Evolutionary conservation across 2,797 vertebrate species (phyloP), one percentile per base, ranked within the genome.

Genomic region (Miichthys miiuy): DNA sequence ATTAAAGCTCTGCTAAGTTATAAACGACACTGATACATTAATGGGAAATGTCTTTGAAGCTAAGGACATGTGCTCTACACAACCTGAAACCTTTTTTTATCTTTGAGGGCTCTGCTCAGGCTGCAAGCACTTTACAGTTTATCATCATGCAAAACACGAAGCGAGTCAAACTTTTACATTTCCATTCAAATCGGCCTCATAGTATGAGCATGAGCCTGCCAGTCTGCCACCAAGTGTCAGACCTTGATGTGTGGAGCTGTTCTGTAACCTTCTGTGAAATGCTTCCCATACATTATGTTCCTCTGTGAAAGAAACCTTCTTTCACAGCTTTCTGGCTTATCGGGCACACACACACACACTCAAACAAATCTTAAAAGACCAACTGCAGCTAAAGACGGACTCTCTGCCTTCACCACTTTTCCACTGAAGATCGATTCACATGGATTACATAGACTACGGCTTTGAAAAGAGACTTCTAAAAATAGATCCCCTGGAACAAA

Each of bases 371-470:
- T 80, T 68, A 65, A 80, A 88, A 87, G 47, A 80, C 72, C 68
- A 41, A 75, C 61, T 56, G 75, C 65, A 75, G 80, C 70, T 77
- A 67, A 80, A 84, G 71, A 57, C 25, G 23, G 56, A 70, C 71
- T 62, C 46, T 38, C 62, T 54, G 68, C 77, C 72, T 74, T 52
- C 50, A 44, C 56, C 46, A 21, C 75, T 82, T 82, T 68, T 72
- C 80, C 73, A 72, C n/a, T 87, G 67, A 82, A 87, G 77, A 88
- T 89, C 17, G 54, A 89, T 88, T 87, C 81, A 44, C 79, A 73
- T 75, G 83, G 84, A 84, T 86, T 81, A 77, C 68, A 77, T 68
- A 79, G 69, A 81, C 46, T 58, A 77, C 50, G 44, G 75, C 66
- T 80, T 81, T 73, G 73, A 84, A 78, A 82, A 62, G 34, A 21